Percentiles rank a stretch among this genome's conserved stretches.
Evolutionary conservation across 2,113 vertebrate species (phyloP).

Genomic region (Phaetusa simplex): DNA sequence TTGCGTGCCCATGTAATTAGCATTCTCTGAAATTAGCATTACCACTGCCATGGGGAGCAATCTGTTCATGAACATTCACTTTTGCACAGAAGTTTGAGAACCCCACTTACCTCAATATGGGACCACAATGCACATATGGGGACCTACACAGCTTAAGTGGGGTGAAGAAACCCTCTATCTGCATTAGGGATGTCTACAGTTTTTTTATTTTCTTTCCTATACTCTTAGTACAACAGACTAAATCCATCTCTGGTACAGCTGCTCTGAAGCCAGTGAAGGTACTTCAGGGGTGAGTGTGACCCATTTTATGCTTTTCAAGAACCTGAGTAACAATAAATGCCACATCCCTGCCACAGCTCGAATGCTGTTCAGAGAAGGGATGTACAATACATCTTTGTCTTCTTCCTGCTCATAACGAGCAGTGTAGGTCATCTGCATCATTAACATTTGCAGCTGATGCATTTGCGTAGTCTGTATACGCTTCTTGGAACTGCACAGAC

Average conservation of each 20-base stretch:
- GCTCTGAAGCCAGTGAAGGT: neutral
- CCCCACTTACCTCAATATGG: neutral
- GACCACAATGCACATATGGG: neutral
- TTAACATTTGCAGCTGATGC: conserved; percentile 67
- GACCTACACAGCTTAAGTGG: neutral
- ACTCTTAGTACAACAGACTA: neutral
- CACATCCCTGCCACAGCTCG: neutral
- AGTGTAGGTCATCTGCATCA: conserved; percentile 66
- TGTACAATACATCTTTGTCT: conserved; percentile 70
- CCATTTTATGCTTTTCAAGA: conserved; percentile 39
- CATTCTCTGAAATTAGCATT: neutral
- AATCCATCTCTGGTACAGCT: neutral
- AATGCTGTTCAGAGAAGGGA: conserved; percentile 14
- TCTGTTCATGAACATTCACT: neutral
- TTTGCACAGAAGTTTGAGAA: neutral
- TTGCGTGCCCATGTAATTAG: neutral
- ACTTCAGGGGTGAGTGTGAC: neutral
- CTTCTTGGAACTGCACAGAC: conserved; percentile 35
- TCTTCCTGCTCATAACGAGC: conserved; percentile 52
- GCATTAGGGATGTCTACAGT: neutral
- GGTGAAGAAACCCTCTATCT: neutral
- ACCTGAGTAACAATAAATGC: conserved; percentile 11
- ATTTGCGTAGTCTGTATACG: conserved; percentile 42
- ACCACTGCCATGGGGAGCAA: neutral
- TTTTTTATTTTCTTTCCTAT: neutral